phyloP scores from a whole-genome alignment of 2,797 vertebrate genomes.

The Sylvilagus floridanus region DNA sequence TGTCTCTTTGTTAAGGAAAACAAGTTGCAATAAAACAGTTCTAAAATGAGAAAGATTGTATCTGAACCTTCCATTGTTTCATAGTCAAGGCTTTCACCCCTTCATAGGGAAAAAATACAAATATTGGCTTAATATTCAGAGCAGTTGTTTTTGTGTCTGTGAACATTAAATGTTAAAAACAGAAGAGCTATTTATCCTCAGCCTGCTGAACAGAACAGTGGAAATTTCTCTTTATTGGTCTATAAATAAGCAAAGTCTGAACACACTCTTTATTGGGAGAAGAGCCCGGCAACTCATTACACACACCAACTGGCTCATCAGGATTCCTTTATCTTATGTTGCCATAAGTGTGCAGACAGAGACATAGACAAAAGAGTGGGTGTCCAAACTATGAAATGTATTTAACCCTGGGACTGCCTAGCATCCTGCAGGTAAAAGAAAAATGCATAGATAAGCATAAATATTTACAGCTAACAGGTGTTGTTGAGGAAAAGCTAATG shows the following conservation, averaged over 20 bases:
- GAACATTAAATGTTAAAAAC: slow-evolving; percentile 81
- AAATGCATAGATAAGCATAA: slow-evolving; percentile 35
- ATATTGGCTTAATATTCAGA: slow-evolving; percentile 77
- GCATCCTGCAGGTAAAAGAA: slow-evolving; percentile 31
- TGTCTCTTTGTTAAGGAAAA: slow-evolving; percentile 62
- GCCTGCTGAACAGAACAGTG: slow-evolving; percentile 81
- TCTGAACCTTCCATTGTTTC: slow-evolving; percentile 77
- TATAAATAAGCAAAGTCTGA: slow-evolving; percentile 74
- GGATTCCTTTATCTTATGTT: not conserved
- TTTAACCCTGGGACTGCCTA: slow-evolving; percentile 16
- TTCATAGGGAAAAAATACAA: slow-evolving; percentile 59
- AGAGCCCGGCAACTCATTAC: slow-evolving; percentile 61
- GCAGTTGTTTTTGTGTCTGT: slow-evolving; percentile 77
- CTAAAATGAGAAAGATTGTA: slow-evolving; percentile 72
- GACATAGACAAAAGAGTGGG: slow-evolving; percentile 20
- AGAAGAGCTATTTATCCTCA: slow-evolving; percentile 80
- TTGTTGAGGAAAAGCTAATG: slow-evolving; percentile 40
- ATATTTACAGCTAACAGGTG: slow-evolving; percentile 55
- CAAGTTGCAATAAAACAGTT: slow-evolving; percentile 71
- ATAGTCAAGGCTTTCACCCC: slow-evolving; percentile 76
- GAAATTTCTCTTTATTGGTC: slow-evolving; percentile 80
- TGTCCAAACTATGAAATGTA: not conserved
- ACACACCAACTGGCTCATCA: slow-evolving; percentile 53
- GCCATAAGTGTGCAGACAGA: slow-evolving; percentile 7
- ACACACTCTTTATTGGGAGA: slow-evolving; percentile 76